phyloP scores from a whole-genome alignment of 2,888 invertebrate species.

The Cataglyphis livida region DNA sequence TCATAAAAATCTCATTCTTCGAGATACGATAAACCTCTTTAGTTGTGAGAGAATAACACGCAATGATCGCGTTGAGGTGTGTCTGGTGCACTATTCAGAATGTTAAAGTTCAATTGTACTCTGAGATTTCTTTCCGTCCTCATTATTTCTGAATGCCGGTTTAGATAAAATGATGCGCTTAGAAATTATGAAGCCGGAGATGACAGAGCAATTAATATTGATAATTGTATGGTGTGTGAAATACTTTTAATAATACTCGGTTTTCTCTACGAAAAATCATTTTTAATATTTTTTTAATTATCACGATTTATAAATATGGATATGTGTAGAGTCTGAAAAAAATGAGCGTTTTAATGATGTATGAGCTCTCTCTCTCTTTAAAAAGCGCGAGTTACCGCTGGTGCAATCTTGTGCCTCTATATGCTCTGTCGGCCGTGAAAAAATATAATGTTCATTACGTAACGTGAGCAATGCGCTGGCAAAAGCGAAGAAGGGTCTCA shows the following conservation, averaged over 20 bases:
- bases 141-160: neutral
- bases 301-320: neutral
- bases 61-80: neutral
- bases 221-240: neutral
- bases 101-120: neutral
- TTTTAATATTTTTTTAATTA: neutral
- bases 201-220: neutral
- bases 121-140: neutral
- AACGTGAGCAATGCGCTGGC: neutral
- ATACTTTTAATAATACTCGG: neutral
- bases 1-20: constrained; percentile 39
- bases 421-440: neutral
- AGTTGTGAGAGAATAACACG: neutral
- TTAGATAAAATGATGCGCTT: neutral
- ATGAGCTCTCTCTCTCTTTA: neutral
- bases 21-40: neutral
- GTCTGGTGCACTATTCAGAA: neutral
- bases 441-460: constrained; percentile 23
- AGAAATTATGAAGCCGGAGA: neutral
- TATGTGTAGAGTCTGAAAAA: neutral
- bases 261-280: neutral
- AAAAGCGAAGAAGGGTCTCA: neutral
- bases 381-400: neutral
- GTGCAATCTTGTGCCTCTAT: neutral
- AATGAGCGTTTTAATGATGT: neutral